Evolutionary conservation across 2,888 invertebrate species (phyloP), one percentile per base, ranked within the genome.

Genomic region (Clivina fossor): DNA sequence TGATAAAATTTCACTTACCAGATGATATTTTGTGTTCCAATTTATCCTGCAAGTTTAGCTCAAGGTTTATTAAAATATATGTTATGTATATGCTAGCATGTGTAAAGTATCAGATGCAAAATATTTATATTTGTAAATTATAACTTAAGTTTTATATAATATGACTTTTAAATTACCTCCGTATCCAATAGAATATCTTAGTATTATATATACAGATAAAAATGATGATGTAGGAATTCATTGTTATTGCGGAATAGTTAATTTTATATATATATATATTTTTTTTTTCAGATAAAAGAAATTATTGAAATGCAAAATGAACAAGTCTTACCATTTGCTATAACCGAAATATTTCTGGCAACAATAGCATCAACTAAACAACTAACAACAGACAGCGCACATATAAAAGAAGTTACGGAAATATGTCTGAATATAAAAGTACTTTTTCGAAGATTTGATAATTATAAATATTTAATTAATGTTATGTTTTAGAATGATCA

Each of bases 351-450:
- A 9, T 70, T 73, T 59, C 46, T 72, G 26, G 77, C 78, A 1
- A 65, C 65, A 5, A 72, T 88, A 40, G 62, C 63, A 32, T 61
- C 69, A 3, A 73, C 72, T 2, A 64, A 64, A 30, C 64, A 70
- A 15, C 69, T 84, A 19, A 77, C 82, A 1, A 58, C 69, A 5
- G 71, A 76, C 20, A 75, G 78, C 43, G 76, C n/a, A n/a, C n/a
- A 78, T 30, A 79, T 81, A 37, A 88, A 89, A 68, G 76, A 77
- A 32, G 76, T 86, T 3, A 77, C 85, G 53, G 82, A 86, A 71
- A 63, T 88, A 3, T 76, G 77, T 1, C 72, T 89, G 35, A 73
- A 80, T 66, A 69, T 79, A 11, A 64, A 73, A 67, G 82, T 81
- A 69, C 43, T 46, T 53, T 2, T 15, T 50, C 16, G 18, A 35